Base-by-base conservation (phyloP, 1,140 invertebrate genomes). In the Campoletis sonorensis region DNA sequence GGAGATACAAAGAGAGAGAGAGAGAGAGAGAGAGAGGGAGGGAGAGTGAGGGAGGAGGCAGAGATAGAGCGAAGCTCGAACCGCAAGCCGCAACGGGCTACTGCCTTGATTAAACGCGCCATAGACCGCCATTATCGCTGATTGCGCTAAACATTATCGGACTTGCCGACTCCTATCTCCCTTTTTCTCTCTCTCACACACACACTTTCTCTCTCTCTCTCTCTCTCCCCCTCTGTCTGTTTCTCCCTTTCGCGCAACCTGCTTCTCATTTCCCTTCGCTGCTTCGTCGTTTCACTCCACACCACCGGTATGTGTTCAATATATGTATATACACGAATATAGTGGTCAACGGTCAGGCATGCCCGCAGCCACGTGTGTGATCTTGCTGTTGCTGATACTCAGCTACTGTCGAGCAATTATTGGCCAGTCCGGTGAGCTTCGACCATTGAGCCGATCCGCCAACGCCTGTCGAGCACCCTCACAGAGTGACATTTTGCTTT, bases 81-180 rank as follows among this genome's bases (percentile, higher is more conserved):
- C 91, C 91, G 86, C 91, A 92, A 92, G 87, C 91, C 91, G 85
- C 91, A 91, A 90, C 90, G 90, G 87, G 89, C 90, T 92, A 91
- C 90, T 91, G 90, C 90, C 90, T 92, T 92, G 91, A 92, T 92
- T 92, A 92, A 92, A 92, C 91, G 90, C 91, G 89, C 90, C 91
- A 90, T 91, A 92, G 90, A 92, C 91, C 91, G 89, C 90, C 90
- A 92, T 92, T 92, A 92, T 92, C 91, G 90, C 90, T 92, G 91
- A 92, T 92, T 92, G 90, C 91, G 91, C 90, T 92, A 91, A 92
- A 92, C 91, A 92, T 92, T 92, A 92, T 91, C 90, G 88, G 90
- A 88, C 86, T 86, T 84, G 85, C 83, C 83, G 83, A 85, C 80
- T 85, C 83, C 72, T 79, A 80, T 83, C 81, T 81, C 83, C 75